Evolutionary conservation across 2,113 vertebrate species (phyloP).

Genomic region (Prionailurus viverrinus): DNA sequence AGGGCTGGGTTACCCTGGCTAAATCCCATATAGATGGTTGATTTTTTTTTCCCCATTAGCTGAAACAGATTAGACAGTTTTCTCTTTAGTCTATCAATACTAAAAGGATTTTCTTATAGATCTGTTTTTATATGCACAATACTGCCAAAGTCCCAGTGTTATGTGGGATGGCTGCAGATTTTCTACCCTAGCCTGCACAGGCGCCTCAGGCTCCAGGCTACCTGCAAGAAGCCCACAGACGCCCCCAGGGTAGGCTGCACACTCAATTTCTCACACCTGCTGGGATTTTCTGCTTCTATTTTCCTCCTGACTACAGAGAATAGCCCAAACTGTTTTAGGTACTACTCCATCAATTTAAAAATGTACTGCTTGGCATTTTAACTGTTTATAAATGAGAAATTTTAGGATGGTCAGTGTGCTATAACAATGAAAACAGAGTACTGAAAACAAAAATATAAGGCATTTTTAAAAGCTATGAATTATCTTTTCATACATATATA

Average conservation of each 20-base stretch:
- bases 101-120: background rate
- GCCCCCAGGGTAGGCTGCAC: background rate
- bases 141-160: background rate
- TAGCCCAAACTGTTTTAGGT: background rate
- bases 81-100: background rate
- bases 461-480: background rate
- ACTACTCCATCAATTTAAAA: background rate
- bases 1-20: background rate
- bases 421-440: background rate
- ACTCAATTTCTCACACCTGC: background rate
- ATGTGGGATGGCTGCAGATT: background rate
- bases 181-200: background rate
- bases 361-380: background rate
- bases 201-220: no score
- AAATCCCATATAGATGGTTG: background rate
- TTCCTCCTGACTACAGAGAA: background rate
- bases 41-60: background rate
- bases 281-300: background rate
- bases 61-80: background rate
- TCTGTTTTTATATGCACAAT: background rate
- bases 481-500: background rate
- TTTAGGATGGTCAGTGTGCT: background rate
- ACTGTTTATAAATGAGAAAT: background rate
- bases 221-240: fast-evolving
- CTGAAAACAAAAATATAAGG: background rate